Evolutionary conservation across 2,113 vertebrate genomes (phyloP).

Genomic region (Porphyrio hochstetteri): DNA sequence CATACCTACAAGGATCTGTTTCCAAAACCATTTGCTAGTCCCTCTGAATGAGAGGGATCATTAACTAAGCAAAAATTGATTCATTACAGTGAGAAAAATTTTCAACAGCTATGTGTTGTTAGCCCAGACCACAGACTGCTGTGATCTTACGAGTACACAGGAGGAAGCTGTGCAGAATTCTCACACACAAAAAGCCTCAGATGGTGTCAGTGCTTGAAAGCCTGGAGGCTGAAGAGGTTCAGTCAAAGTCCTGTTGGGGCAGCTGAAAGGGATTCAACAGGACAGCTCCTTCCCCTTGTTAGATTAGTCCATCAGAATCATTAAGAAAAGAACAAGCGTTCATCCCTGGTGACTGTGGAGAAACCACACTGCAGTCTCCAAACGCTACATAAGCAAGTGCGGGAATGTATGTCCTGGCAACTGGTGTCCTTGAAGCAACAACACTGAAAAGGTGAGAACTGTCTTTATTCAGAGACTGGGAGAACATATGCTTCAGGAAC

Average conservation of each 20-base stretch:
- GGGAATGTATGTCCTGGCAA: not conserved
- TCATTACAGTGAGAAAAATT: slow-evolving; percentile 3
- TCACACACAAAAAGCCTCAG: not conserved
- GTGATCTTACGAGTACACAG: slow-evolving; percentile 26
- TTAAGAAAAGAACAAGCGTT: not conserved
- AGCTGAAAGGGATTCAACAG: not conserved
- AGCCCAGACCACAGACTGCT: slow-evolving; percentile 8
- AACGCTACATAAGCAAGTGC: not conserved
- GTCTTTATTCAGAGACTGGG: not conserved
- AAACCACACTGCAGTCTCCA: not conserved
- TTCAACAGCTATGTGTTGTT: not conserved
- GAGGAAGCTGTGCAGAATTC: slow-evolving; percentile 25
- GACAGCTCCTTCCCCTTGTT: not conserved
- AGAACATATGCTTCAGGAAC: not conserved
- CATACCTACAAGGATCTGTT: not conserved
- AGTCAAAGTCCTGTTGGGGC: not conserved
- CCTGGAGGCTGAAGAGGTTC: not conserved
- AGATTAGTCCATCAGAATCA: not conserved
- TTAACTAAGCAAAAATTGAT: slow-evolving; percentile 47
- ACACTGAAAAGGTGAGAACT: not conserved
- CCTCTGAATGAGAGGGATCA: not conserved
- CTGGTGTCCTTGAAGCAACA: not conserved
- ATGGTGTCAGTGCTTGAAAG: not conserved
- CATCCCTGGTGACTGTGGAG: not conserved
- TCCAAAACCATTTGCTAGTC: not conserved